Evolutionary conservation across 2,888 invertebrate species (phyloP).

Genomic region (Drosophila nr. perissopoda): DNA sequence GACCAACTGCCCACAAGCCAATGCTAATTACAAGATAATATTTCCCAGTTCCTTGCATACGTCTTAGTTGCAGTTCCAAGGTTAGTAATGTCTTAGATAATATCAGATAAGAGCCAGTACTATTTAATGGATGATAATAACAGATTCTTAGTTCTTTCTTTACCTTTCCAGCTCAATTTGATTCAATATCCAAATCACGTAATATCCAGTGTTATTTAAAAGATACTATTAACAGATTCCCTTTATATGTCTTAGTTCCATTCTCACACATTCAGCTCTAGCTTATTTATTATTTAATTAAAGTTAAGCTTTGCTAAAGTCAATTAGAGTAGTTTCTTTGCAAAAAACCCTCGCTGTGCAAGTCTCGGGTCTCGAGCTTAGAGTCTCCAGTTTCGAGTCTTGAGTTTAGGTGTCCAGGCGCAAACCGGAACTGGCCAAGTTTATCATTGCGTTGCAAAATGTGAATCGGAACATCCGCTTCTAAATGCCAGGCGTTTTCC

Average conservation of each 20-base stretch:
- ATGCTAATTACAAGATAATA: too few species aligned
- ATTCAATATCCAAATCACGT: too few species aligned
- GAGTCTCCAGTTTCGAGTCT: not conserved
- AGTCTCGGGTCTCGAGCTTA: not conserved
- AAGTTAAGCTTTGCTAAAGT: not conserved
- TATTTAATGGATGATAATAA: too few species aligned
- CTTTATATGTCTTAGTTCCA: not conserved
- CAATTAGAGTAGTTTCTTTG: not conserved
- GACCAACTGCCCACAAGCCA: too few species aligned
- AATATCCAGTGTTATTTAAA: too few species aligned
- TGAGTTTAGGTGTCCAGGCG: constrained; percentile 20
- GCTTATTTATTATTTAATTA: not conserved
- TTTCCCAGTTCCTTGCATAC: too few species aligned
- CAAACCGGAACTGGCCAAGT: constrained; percentile 73
- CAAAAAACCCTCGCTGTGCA: constrained; percentile 25
- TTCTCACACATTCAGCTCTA: not conserved
- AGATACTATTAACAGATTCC: not conserved
- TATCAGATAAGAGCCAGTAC: too few species aligned
- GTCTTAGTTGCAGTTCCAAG: too few species aligned
- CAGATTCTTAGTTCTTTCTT: too few species aligned
- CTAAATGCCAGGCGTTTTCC: constrained; percentile 74
- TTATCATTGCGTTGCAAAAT: constrained; percentile 81
- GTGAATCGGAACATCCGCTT: constrained; percentile 81
- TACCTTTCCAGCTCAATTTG: too few species aligned
- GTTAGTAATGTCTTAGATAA: too few species aligned